These are phyloP conservation scores for Norana najaformis DNA, from an alignment of 2,888 invertebrate species.

Conservation along the genomic window DNA sequence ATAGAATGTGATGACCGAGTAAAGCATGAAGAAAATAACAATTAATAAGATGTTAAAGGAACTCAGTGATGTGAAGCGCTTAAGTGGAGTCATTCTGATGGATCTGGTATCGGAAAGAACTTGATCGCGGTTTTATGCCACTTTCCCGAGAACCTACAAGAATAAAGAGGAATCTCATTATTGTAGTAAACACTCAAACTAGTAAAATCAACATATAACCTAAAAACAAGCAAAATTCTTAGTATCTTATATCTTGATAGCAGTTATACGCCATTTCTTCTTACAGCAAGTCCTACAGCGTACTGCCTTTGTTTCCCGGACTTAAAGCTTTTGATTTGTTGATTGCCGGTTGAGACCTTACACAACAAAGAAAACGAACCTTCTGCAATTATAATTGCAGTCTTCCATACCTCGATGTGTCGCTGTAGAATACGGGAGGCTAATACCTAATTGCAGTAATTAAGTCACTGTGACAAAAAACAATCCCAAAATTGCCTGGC, in stretches of 20 bases:
- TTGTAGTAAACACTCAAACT: not conserved
- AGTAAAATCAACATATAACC: not conserved
- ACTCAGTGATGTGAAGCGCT: not conserved
- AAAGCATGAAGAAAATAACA: constrained; percentile 28
- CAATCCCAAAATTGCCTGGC: too few relatives aligned
- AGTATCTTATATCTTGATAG: not conserved
- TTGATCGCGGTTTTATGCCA: not conserved
- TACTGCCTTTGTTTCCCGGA: too few relatives aligned
- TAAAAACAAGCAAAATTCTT: not conserved
- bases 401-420: not conserved
- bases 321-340: too few relatives aligned
- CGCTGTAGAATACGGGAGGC: not conserved
- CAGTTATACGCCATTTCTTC: not conserved
- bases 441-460: too few relatives aligned
- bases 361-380: not conserved
- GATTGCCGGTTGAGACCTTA: too few relatives aligned
- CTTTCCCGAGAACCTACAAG: not conserved
- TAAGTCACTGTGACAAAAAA: not conserved
- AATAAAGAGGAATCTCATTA: not conserved
- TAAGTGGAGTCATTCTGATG: constrained; percentile 22
- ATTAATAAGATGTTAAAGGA: constrained; percentile 24
- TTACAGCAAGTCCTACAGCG: not conserved
- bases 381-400: not conserved
- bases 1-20: constrained; percentile 32
- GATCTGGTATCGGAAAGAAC: not conserved